These are phyloP conservation scores for Drosophila paranaensis DNA, from an alignment of 2,888 invertebrate genomes.

Conservation along the genomic window DNA sequence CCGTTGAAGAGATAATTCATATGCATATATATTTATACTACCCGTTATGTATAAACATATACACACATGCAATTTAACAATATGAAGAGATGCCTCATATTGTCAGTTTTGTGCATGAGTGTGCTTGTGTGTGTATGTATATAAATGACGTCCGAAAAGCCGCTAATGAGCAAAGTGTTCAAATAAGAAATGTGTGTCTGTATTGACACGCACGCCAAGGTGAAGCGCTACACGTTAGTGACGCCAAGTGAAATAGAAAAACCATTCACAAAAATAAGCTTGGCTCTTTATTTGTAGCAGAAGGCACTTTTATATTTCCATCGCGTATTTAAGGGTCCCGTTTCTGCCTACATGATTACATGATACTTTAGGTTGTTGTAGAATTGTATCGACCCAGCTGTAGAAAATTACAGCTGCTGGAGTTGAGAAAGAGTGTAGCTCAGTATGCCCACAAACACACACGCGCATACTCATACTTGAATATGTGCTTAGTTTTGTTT, in stretches of 20 bases:
- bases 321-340: background rate
- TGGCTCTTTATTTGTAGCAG: slow-evolving; percentile 1
- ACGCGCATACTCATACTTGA: too few relatives aligned
- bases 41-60: slow-evolving; percentile 1
- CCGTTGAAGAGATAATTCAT: slow-evolving; percentile 13
- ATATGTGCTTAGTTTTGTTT: slow-evolving; percentile 22
- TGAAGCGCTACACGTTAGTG: slow-evolving; percentile 30
- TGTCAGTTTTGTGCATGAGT: background rate
- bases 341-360: background rate
- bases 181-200: slow-evolving; percentile 38
- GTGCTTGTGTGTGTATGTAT: slow-evolving; percentile 17
- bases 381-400: slow-evolving; percentile 23
- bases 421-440: slow-evolving; percentile 9
- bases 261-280: slow-evolving; percentile 22
- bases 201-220: slow-evolving; percentile 39
- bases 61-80: slow-evolving; percentile 6
- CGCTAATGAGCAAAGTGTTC: slow-evolving; percentile 60
- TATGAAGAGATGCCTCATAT: slow-evolving; percentile 11
- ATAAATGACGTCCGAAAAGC: slow-evolving; percentile 66
- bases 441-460: background rate
- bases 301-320: slow-evolving; percentile 8
- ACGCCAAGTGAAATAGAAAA: slow-evolving; percentile 27
- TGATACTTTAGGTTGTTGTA: slow-evolving; percentile 1
- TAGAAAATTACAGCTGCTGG: slow-evolving; percentile 28
- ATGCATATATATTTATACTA: slow-evolving; percentile 3